Evolutionary conservation across 2,888 invertebrate genomes (phyloP), one percentile per base, ranked within the genome.

Genomic region (Diogma glabrata): DNA sequence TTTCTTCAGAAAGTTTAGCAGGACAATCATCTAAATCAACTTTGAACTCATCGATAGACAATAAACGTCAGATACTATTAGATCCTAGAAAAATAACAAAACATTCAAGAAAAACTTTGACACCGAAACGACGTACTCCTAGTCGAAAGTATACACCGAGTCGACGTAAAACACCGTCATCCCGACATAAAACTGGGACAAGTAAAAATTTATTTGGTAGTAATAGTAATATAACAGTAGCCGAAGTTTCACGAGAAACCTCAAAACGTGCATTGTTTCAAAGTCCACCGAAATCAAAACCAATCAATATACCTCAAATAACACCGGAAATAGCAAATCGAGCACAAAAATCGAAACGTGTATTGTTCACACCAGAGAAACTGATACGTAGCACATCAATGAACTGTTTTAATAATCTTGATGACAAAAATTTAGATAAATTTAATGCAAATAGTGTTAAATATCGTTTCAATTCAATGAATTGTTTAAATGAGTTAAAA

Each of bases 201-300:
- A 43, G 43, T n/a, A 43, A 43, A 43, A 43, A 43, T 43, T 43
- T 43, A 22, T 43, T 43, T 22, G 43, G 43, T n/a, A 22, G 40
- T 14, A 36, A n/a, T 36, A 36, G 19, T 45, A 45, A 5, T 23
- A 45, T 14, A 16, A 57, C 59, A 17, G 66, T 66, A 49, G 58
- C 64, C 24, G 36, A 23, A 56, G 69, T 55, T 36, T 69, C 75
- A 0, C 65, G 76, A 17, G 81, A 81, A 61, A 74, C 76, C 1
- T 73, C 81, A 0, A 87, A 84, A 58, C 72, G 87, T 51, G 85
- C 86, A 0, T 65, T 87, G 2, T 87, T 87, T 59, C 77, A 84
- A 59, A 87, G 86, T 62, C 86, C 87, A 2, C 76, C 75, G 57
- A 58, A 56, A 54, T 47, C 46, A 17, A 70, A 60, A 50, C 67